Percentiles rank a stretch among this genome's conserved stretches.
Conservation (phyloP, 2,888 invertebrate species). For the Megalurothrips usitatus region DNA sequence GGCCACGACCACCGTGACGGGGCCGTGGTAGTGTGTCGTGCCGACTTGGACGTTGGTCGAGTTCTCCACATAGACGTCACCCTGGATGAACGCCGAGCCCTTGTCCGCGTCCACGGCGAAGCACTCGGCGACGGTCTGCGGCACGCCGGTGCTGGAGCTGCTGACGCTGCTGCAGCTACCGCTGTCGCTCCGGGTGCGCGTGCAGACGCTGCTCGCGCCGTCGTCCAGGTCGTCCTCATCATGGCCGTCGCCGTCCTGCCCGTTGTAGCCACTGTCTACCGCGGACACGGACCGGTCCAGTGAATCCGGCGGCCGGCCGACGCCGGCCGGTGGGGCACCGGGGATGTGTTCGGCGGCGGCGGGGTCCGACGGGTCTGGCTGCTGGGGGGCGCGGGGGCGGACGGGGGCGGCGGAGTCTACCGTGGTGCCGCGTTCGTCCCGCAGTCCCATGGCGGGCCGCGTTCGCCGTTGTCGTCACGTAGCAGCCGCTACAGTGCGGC, state of each 20-base stretch:
- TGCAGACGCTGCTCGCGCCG: not conserved
- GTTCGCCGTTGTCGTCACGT: too few relatives aligned
- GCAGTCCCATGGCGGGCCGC: too few relatives aligned
- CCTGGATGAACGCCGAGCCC: not conserved
- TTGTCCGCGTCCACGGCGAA: not conserved
- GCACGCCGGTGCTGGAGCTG: not conserved
- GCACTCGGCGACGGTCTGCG: not conserved
- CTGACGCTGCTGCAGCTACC: not conserved
- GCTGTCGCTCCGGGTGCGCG: not conserved
- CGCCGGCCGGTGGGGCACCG: too few relatives aligned
- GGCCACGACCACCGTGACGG: not conserved
- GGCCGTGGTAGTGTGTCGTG: not conserved
- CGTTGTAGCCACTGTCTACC: not conserved
- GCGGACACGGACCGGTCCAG: not conserved
- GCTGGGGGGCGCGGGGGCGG: too few relatives aligned
- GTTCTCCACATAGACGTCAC: not conserved
- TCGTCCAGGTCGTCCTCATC: not conserved
- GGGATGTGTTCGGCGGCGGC: too few relatives aligned
- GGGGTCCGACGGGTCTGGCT: too few relatives aligned
- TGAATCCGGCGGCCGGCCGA: too few relatives aligned
- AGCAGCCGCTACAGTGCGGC: too few relatives aligned
- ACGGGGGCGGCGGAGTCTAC: too few relatives aligned
- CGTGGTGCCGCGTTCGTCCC: too few relatives aligned
- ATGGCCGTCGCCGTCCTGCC: not conserved
- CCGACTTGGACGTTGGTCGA: not conserved